These are phyloP conservation scores for Bombus turneri DNA, from an alignment of 1,140 invertebrate species.

Conservation along the genomic window DNA sequence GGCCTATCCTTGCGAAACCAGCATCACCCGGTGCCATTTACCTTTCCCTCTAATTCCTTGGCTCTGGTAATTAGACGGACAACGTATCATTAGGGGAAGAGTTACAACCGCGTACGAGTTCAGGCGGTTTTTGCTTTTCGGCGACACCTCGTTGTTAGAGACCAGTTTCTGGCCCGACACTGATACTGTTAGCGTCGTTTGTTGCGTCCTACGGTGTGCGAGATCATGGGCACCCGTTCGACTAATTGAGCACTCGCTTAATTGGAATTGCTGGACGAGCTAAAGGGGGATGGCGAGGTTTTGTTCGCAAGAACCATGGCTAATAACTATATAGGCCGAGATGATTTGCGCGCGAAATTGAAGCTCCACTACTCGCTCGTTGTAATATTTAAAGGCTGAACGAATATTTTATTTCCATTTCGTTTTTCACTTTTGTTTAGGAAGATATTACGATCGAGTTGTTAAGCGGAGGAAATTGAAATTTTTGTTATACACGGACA, in stretches of 20 bases:
- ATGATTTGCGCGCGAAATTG: too few relatives aligned
- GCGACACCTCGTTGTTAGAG: slow-evolving; percentile 47
- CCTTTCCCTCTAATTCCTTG: slow-evolving; percentile 42
- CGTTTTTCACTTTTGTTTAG: too few relatives aligned
- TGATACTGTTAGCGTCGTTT: not conserved
- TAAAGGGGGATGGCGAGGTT: not conserved
- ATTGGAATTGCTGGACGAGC: not conserved
- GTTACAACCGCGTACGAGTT: not conserved
- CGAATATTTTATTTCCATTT: too few relatives aligned
- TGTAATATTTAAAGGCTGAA: too few relatives aligned
- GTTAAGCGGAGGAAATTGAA: too few relatives aligned
- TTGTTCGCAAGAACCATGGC: not conserved
- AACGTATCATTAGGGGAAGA: slow-evolving; percentile 39
- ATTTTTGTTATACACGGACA: too few relatives aligned
- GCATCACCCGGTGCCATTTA: slow-evolving; percentile 20
- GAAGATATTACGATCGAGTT: too few relatives aligned
- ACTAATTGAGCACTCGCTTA: not conserved
- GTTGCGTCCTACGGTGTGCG: not conserved
- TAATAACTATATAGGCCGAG: too few relatives aligned
- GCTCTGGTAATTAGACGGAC: slow-evolving; percentile 30
- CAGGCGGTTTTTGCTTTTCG: slow-evolving; percentile 15
- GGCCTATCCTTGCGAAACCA: not conserved
- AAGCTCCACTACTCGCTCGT: too few relatives aligned
- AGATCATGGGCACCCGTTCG: not conserved
- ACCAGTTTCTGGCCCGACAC: not conserved